A percentile compares a stretch with the other conserved stretches of the same genome.
These are phyloP conservation scores for Calameuta idolon DNA, from an alignment of 2,888 invertebrate genomes.

Conservation along the genomic window DNA sequence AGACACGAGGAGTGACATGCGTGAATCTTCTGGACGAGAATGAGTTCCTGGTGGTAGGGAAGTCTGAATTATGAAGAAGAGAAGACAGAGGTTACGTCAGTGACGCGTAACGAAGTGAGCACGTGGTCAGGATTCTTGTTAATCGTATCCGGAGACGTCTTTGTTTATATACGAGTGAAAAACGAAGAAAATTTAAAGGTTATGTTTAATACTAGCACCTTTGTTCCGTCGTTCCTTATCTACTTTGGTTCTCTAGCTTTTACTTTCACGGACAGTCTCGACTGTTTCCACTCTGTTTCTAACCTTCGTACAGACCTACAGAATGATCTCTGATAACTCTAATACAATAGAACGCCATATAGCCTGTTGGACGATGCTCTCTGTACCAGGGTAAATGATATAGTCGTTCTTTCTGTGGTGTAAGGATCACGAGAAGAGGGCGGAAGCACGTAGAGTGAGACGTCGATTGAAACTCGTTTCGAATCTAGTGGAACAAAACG, in stretches of 20 bases:
- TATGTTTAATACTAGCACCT: background rate
- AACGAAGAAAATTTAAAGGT: background rate
- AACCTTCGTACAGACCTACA: background rate
- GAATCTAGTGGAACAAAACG: conserved; percentile 31
- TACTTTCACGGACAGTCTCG: background rate
- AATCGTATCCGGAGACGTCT: background rate
- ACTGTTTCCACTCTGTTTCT: background rate
- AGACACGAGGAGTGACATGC: background rate
- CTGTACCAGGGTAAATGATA: conserved; percentile 34
- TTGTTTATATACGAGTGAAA: background rate
- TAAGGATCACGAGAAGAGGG: conserved; percentile 22
- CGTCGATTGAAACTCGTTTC: conserved; percentile 50
- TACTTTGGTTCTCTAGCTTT: background rate
- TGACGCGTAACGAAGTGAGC: conserved; percentile 1
- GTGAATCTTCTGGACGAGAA: background rate
- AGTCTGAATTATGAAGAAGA: background rate
- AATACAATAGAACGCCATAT: conserved; percentile 38
- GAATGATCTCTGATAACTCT: background rate
- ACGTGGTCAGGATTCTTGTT: background rate
- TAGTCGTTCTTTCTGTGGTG: conserved; percentile 17
- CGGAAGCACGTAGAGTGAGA: conserved; percentile 41
- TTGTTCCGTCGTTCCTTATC: background rate
- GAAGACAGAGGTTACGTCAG: conserved; percentile 1
- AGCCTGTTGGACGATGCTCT: conserved; percentile 22
- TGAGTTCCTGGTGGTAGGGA: background rate